Evolutionary conservation across 2,888 invertebrate genomes (phyloP), one percentile per base, ranked within the genome.

Genomic region (Cerceris rybyensis): DNA sequence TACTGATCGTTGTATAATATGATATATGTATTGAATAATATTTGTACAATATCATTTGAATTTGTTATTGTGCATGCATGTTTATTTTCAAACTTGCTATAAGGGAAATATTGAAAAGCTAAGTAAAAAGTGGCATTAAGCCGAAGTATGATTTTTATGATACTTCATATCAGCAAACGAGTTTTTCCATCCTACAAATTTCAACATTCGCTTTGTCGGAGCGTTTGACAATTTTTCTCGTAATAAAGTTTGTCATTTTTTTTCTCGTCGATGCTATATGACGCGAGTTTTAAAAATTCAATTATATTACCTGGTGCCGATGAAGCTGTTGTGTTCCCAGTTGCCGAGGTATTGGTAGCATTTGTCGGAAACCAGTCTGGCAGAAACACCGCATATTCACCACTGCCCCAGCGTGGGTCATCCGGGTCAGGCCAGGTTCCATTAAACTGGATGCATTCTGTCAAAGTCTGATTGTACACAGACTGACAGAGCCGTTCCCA

Each of bases 401-500:
- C 93, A 71, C 92, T 92, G 58, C 91, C 93, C 89, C 93, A 92
- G 75, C 92, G 90, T 64, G 93, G 88, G 64, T 91, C 91, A 80
- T 91, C 91, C 69, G 87, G 82, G 72, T 91, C 92, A 68, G 88
- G 91, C 87, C 93, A 93, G 84, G 93, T 92, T 86, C 93, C 93
- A 87, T 94, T 93, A 60, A 94, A 91, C 82, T 94, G 94, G 78
- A 94, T 94, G 90, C 96, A 96, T 89, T 95, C 95, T 75, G 94
- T 94, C 86, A 95, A 90, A 74, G 95, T 93, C 73, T 94, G 94
- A 89, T 94, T 94, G 92, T 94, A 95, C 75, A 95, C 93, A 78
- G 94, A 94, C 84, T 95, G 94, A 92, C 97, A 97, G 43, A 96
- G 93, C 78, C 95, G 94, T 88, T 97, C 96, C 81, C 95, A 95